A percentile compares a stretch with the other conserved stretches of the same genome.
phyloP scores from a whole-genome alignment of 1,140 invertebrate species.

The Bombus terrestris region DNA sequence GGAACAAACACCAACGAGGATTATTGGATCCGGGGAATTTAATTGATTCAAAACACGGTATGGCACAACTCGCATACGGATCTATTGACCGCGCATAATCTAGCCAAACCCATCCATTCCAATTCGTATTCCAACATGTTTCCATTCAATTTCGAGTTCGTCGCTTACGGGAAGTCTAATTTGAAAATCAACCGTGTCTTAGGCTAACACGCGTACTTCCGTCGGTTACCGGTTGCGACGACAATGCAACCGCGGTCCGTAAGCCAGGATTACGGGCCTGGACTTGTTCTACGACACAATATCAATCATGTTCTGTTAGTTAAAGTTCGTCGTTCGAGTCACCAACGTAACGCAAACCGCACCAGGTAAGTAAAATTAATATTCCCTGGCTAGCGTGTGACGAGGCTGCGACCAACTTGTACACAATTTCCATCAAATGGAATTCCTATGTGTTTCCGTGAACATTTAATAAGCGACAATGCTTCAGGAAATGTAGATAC shows the following conservation, averaged over 20 bases:
- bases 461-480: neutral
- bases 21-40: slow-evolving; percentile 13
- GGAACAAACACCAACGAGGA: neutral
- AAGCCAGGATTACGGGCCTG: slow-evolving; percentile 20
- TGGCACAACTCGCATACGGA: neutral
- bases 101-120: neutral
- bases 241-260: slow-evolving; percentile 14
- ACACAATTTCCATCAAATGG: slow-evolving; percentile 13
- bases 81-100: slow-evolving; percentile 17
- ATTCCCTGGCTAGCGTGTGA: neutral
- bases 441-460: neutral
- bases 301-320: slow-evolving; percentile 42
- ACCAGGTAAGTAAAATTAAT: slow-evolving; percentile 31
- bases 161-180: slow-evolving; percentile 16
- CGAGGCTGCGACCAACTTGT: neutral
- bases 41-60: slow-evolving; percentile 38
- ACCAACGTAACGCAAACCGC: neutral
- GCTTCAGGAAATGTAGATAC: no score
- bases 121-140: slow-evolving; percentile 22
- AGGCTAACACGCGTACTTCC: slow-evolving; percentile 11
- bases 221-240: neutral
- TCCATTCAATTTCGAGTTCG: slow-evolving; percentile 28
- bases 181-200: slow-evolving; percentile 34
- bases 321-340: slow-evolving; percentile 16
- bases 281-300: slow-evolving; percentile 2